phyloP scores from a whole-genome alignment of 1,140 invertebrate species.

The Cephus cinctus region DNA sequence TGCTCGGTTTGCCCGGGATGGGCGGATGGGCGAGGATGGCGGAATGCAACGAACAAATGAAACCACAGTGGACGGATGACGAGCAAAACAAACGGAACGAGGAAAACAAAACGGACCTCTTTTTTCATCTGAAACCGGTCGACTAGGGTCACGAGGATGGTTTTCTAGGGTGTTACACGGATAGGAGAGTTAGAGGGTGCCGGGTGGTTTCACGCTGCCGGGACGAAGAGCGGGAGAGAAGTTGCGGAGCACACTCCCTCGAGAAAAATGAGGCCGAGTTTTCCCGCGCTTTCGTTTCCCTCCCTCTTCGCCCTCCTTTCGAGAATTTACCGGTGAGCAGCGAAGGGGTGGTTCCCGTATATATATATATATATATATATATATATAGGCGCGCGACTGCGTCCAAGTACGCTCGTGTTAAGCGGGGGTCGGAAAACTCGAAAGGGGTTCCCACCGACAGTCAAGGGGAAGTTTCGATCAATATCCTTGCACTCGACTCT shows the following conservation, averaged over 20 bases:
- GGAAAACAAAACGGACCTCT: constrained; percentile 5
- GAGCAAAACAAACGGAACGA: constrained; percentile 7
- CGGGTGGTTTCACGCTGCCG: background rate
- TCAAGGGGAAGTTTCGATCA: background rate
- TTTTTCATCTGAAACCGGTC: background rate
- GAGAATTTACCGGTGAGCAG: too few relatives aligned
- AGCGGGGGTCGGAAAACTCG: too few relatives aligned
- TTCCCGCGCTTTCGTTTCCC: constrained; percentile 1
- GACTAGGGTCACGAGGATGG: too few relatives aligned
- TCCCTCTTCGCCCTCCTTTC: background rate
- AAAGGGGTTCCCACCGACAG: too few relatives aligned
- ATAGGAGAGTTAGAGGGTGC: background rate
- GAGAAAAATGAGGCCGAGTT: constrained; percentile 5
- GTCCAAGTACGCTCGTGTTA: too few relatives aligned
- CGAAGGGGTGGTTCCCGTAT: too few relatives aligned
- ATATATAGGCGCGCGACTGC: background rate
- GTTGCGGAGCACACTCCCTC: background rate
- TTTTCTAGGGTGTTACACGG: background rate
- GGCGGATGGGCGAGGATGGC: background rate
- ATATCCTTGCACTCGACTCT: constrained; percentile 2
- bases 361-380: too few relatives aligned
- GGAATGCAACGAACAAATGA: background rate
- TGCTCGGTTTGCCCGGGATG: background rate
- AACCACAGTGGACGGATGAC: constrained; percentile 1
- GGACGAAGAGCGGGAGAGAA: background rate